phyloP scores from a whole-genome alignment of 2,113 vertebrate genomes.

The Rhinopomastus cyanomelas region DNA sequence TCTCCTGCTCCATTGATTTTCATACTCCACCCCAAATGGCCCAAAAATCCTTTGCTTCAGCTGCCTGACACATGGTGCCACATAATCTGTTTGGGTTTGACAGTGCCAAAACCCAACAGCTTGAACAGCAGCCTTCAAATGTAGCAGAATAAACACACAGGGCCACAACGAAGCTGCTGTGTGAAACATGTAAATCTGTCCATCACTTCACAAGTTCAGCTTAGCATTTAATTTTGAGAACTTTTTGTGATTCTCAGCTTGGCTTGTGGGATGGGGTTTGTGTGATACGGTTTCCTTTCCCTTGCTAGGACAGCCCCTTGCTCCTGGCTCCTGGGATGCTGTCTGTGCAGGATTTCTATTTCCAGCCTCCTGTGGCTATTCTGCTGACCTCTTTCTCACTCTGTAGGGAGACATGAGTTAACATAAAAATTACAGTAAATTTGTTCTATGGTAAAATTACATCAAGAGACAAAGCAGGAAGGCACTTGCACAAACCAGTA shows the following conservation, averaged over 20 bases:
- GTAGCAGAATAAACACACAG: slow-evolving; percentile 2
- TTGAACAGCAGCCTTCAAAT: slow-evolving; percentile 42
- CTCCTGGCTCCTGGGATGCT: not conserved
- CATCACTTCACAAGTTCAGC: slow-evolving; percentile 15
- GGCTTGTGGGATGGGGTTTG: not conserved
- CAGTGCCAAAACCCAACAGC: slow-evolving; percentile 51
- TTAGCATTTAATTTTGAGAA: not conserved
- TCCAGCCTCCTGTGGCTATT: not conserved
- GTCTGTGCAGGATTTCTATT: not conserved
- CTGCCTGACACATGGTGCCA: slow-evolving; percentile 57
- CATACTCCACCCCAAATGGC: not conserved
- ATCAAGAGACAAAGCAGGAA: slow-evolving; percentile 27
- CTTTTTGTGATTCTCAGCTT: not conserved
- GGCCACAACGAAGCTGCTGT: slow-evolving; percentile 35
- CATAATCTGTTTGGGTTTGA: slow-evolving; percentile 17
- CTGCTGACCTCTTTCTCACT: slow-evolving; percentile 8
- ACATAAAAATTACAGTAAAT: slow-evolving; percentile 58
- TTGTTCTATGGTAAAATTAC: slow-evolving; percentile 56
- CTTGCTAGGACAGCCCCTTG: not conserved
- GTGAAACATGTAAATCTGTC: slow-evolving; percentile 4
- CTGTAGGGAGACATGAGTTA: not conserved
- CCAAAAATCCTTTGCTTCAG: slow-evolving; percentile 40
- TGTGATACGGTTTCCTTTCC: not conserved
- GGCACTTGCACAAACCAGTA: slow-evolving; percentile 53
- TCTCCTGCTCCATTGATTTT: not conserved